Evolutionary conservation across 2,888 invertebrate species (phyloP), one percentile per base, ranked within the genome.

Genomic region (Candidula unifasciata): DNA sequence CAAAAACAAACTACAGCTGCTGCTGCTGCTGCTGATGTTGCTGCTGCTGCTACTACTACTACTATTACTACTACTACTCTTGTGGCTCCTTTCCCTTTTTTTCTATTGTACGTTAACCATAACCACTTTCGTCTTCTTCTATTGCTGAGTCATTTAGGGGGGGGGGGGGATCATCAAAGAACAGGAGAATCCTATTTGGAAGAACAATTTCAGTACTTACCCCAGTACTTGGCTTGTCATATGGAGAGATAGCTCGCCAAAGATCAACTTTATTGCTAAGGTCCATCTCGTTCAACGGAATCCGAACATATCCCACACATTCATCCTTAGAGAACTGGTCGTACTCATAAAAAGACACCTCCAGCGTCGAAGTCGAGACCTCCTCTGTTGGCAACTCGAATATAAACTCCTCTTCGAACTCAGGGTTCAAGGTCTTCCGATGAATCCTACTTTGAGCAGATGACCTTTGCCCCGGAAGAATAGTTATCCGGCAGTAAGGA

Each of bases 401-500:
- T 6, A 95, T 95, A 88, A 96, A 96, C 89, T 96, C 95, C 90
- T 96, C 96, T 87, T 96, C 96, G 89, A 96, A 96, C 83, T 95
- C 95, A 88, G 96, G 96, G 93, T 95, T 95, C 78, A 95, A 93
- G 10, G 96, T 96, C 90, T 95, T 95, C 91, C 95, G 95, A 90
- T 96, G 96, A 86, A 96, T 95, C 90, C 90, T 90, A 78, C 91
- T 92, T 84, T 92, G 91, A 3, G 91, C 88, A 54, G 90, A 89
- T 5, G 86, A 71, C 69, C 89, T 87, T 30, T 89, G 88, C 91
- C 97, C 97, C 89, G 97, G 97, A 94, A 98, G 97, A 96, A 98
- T 97, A 94, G 97, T 97, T 0, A 98, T 97, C 91, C 95, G 95
- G 57, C 96, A 96, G 91, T 96, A 96, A 0, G 96, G 96, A 93